phyloP scores from a whole-genome alignment of 2,888 invertebrate genomes.

The Allygus modestus region DNA sequence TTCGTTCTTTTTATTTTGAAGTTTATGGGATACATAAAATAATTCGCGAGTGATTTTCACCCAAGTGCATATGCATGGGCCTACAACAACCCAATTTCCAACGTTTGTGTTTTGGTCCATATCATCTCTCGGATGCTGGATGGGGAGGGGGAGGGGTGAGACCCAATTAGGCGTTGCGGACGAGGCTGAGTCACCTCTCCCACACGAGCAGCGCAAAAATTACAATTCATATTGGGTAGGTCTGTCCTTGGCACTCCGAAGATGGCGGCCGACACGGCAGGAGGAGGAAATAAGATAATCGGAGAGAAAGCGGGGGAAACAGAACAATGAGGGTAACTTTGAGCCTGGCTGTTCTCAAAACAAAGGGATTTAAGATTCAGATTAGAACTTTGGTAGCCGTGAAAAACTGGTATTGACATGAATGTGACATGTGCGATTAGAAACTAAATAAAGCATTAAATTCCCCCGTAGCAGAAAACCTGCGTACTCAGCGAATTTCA shows the following conservation, averaged over 20 bases:
- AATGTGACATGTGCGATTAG: too few relatives aligned
- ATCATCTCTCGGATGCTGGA: background rate
- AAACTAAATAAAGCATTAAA: too few relatives aligned
- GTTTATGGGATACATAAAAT: too few relatives aligned
- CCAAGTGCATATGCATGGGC: too few relatives aligned
- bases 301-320: slow-evolving; percentile 25
- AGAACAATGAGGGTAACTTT: background rate
- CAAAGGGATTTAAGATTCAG: too few relatives aligned
- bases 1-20: too few relatives aligned
- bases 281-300: slow-evolving; percentile 8
- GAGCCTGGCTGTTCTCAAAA: background rate
- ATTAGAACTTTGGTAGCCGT: too few relatives aligned
- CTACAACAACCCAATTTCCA: too few relatives aligned
- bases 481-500: too few relatives aligned
- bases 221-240: slow-evolving; percentile 63
- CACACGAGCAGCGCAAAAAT: slow-evolving; percentile 53
- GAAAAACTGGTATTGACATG: too few relatives aligned
- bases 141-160: background rate
- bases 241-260: slow-evolving; percentile 60
- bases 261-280: slow-evolving; percentile 44
- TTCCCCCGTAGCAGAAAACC: too few relatives aligned
- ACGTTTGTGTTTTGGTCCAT: background rate
- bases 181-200: slow-evolving; percentile 35
- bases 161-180: slow-evolving; percentile 65
- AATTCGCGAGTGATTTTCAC: too few relatives aligned